Evolutionary conservation across 2,888 invertebrate species (phyloP).

Genomic region (Trachelus troglodyta): DNA sequence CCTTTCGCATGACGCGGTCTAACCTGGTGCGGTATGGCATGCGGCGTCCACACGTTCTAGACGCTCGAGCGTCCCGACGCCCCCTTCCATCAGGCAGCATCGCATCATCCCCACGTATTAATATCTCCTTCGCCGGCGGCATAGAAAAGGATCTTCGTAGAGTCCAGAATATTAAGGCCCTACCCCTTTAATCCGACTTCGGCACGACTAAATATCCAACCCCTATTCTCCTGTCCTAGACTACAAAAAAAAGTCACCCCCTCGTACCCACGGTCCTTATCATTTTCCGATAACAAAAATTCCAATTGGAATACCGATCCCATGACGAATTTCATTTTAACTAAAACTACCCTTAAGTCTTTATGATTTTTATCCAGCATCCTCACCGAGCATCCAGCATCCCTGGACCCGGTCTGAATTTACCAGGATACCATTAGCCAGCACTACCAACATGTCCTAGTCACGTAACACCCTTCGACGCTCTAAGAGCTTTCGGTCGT

Average conservation of each 20-base stretch:
- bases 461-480: background rate
- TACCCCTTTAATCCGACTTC: background rate
- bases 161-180: background rate
- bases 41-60: conserved; percentile 26
- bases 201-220: background rate
- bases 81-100: conserved; percentile 35
- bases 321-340: background rate
- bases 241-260: background rate
- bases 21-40: conserved; percentile 42
- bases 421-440: background rate
- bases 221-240: background rate
- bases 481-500: background rate
- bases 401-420: background rate
- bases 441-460: background rate
- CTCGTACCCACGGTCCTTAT: background rate
- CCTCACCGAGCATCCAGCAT: background rate
- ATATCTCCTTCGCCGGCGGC: background rate
- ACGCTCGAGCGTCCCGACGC: background rate
- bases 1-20: conserved; percentile 38
- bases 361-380: background rate
- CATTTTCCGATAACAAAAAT: background rate
- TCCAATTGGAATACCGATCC: background rate
- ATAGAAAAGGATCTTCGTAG: background rate
- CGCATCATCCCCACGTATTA: background rate
- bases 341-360: background rate